Evolutionary conservation across 2,113 vertebrate genomes (phyloP), one percentile per base, ranked within the genome.

Genomic region (Dicentrarchus labrax): DNA sequence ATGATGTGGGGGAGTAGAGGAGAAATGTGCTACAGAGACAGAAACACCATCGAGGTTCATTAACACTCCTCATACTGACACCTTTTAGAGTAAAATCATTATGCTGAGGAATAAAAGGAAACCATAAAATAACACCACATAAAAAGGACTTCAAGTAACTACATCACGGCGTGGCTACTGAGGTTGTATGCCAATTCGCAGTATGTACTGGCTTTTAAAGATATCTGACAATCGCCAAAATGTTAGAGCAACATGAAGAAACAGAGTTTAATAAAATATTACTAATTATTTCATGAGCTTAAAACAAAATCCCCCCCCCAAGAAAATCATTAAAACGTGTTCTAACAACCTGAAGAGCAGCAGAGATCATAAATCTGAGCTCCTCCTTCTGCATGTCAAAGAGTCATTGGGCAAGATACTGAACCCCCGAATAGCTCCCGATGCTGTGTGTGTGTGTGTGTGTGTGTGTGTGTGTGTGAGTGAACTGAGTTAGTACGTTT

Each of bases 1-100:
- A 88, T 59, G 80, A 79, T 88, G 85, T 62, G 87, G 83, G 68
- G 83, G 91, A 89, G 87, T 66, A 24, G 21, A 84, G 56, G 47
- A 84, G 6, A 69, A 81, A 72, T 74, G 75, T 54, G 65, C 76
- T 12, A n/a, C 78, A 67, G 57, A 78, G 73, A 75, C n/a, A 67
- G 56, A 69, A 48, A 54, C 30, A 62, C 65, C 12, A 1, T 36
- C 3, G 21, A 64, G 76, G 54, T 83, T 83, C 79, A 83, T 87
- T 84, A 80, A 67, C 41, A 30, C 54, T 77, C 54, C 24, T 47
- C 22, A 0, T 61, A 50, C 83, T 51, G 43, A 65, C 70, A 65
- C 72, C 68, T 83, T 30, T 68, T 47, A 6, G 36, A 78, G 38
- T 53, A 50, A 64, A 68, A 60, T 72, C 4, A 71, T 84, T 61